Evolutionary conservation across 2,888 invertebrate genomes (phyloP).

Genomic region (Therioaphis trifolii): DNA sequence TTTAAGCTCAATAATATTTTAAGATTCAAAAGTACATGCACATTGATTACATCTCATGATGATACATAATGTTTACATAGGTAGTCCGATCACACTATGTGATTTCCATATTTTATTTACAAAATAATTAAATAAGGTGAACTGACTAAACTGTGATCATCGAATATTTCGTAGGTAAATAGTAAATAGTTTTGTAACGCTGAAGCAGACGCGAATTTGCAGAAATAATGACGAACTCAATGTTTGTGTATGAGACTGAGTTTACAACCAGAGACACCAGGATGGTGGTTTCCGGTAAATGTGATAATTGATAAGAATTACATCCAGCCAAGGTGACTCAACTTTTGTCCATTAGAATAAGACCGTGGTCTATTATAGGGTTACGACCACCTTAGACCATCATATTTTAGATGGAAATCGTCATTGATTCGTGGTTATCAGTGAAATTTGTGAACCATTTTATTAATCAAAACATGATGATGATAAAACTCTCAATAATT

Average conservation of each 20-base stretch:
- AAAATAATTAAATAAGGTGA: not conserved
- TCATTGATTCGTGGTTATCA: too few relatives aligned
- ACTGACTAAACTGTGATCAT: too few relatives aligned
- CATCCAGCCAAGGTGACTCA: not conserved
- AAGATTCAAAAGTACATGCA: not conserved
- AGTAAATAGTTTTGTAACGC: not conserved
- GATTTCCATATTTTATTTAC: not conserved
- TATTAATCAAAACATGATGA: too few relatives aligned
- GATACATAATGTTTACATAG: not conserved
- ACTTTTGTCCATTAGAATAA: too few relatives aligned
- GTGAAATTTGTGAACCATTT: too few relatives aligned
- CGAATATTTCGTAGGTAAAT: not conserved
- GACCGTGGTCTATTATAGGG: too few relatives aligned
- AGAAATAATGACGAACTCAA: not conserved
- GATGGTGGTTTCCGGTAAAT: not conserved
- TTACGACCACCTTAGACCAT: too few relatives aligned
- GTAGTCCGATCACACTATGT: not conserved
- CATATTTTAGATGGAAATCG: not conserved
- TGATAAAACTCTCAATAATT: too few relatives aligned
- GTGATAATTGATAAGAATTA: constrained; percentile 34
- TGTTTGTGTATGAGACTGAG: constrained; percentile 9
- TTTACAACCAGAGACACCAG: not conserved
- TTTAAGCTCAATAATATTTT: not conserved
- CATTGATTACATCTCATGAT: not conserved
- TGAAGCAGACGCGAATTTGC: not conserved